Evolutionary conservation across 2,888 invertebrate species (phyloP), one percentile per base, ranked within the genome.

Genomic region (Eupelmus urozonus): DNA sequence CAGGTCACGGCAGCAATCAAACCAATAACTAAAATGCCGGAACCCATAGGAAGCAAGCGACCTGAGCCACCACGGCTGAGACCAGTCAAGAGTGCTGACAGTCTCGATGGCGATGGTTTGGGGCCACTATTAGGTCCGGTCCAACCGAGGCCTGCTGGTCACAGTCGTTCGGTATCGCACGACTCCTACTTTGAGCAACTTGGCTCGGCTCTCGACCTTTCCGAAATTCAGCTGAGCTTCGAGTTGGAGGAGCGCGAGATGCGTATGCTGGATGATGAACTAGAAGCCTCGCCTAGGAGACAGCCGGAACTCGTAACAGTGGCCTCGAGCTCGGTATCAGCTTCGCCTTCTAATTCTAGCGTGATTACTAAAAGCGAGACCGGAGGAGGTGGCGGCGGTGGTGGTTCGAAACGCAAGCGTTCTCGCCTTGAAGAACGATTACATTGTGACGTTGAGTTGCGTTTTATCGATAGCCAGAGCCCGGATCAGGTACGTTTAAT

Each of bases 141-240:
- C 63, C 89, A 85, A 82, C 84, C 45, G 25, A 40, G 63, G 9
- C 3, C 91, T 0, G 90, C 91, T 73, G 92, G 92, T 3, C 92
- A 92, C 82, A 92, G 92, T 83, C 90, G 92, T 84, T 97, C 97
- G 0, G 96, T 97, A 0, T 97, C 97, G 0, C 97, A 97, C 90
- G 97, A 97, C 89, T 97, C 97, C 0, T 97, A 97, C 90, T 97
- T 97, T 91, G 97, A 97, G 85, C 91, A 94, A 92, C 84, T 93
- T 92, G 92, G 94, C 91, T 92, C 90, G 59, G 88, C 90, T 18
- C 89, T 93, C 29, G 96, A 96, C 90, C 91, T 96, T 69, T 96
- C 96, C n/a, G 96, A 95, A 87, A 94, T 96, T 90, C 93, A 96
- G 29, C 91, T 96, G 49, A 95, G 96, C 67, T 95, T 96, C 83